phyloP scores from a whole-genome alignment of 2,888 invertebrate species.

The Orthosia gothica region DNA sequence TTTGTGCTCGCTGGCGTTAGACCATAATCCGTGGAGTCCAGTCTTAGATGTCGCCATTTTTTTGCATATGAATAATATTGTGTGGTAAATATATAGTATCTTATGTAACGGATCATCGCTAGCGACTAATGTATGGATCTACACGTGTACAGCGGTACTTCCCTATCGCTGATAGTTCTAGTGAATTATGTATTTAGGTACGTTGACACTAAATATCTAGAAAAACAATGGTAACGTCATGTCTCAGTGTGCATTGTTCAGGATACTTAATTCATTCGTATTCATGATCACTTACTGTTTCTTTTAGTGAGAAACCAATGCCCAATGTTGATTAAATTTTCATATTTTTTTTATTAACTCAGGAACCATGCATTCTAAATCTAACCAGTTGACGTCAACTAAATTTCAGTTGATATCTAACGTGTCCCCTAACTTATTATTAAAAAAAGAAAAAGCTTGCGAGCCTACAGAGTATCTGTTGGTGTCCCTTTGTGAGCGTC shows the following conservation, averaged over 20 bases:
- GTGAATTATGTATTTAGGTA: conserved; percentile 39
- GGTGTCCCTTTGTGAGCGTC: conserved; percentile 72
- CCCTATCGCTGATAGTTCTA: conserved; percentile 38
- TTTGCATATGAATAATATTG: conserved; percentile 86
- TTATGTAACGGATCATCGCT: conserved; percentile 64
- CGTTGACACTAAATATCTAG: neutral
- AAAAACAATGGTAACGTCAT: conserved; percentile 19
- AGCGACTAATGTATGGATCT: conserved; percentile 36
- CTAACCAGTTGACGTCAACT: conserved; percentile 21
- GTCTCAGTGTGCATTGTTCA: conserved; percentile 30
- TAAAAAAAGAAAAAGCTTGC: conserved; percentile 34
- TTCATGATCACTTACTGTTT: conserved; percentile 2
- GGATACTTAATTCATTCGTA: conserved; percentile 15
- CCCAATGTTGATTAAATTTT: neutral
- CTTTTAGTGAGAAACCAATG: conserved; percentile 1
- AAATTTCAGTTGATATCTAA: conserved; percentile 38
- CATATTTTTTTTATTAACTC: neutral
- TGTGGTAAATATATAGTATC: conserved; percentile 65
- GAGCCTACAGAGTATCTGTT: conserved; percentile 69
- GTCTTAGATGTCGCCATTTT: conserved; percentile 78
- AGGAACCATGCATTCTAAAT: neutral
- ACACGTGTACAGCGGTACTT: conserved; percentile 59
- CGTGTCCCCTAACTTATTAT: conserved; percentile 46
- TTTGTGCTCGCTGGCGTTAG: conserved; percentile 86
- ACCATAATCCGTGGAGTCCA: conserved; percentile 87